These are phyloP conservation scores for Troglohyphantes excavatus DNA, from an alignment of 2,888 invertebrate genomes.

Conservation along the genomic window DNA sequence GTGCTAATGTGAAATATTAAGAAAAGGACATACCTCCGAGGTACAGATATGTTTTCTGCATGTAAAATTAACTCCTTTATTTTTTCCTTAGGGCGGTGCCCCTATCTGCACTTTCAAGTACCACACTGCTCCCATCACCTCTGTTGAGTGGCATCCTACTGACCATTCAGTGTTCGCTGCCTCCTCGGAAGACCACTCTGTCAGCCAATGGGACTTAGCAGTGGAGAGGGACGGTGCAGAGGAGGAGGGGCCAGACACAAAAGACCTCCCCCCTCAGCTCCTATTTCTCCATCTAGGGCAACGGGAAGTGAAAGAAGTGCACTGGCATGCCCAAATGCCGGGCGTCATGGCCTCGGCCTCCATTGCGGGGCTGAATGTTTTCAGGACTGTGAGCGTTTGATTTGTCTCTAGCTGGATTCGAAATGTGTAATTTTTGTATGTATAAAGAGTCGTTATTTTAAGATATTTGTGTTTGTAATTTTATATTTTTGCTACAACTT, in stretches of 20 bases:
- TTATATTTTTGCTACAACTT: no score
- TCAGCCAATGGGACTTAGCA: constrained; percentile 97
- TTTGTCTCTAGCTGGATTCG: no score
- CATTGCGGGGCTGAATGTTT: constrained; percentile 96
- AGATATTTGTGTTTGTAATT: no score
- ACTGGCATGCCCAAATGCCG: constrained; percentile 98
- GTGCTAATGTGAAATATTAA: no score
- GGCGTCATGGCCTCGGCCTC: constrained; percentile 97
- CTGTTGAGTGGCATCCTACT: constrained; percentile 97
- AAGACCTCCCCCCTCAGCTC: constrained; percentile 93
- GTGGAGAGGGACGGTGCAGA: constrained; percentile 90
- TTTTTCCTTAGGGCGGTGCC: constrained; percentile 84
- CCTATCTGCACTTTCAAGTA: constrained; percentile 97
- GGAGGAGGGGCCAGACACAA: constrained; percentile 81
- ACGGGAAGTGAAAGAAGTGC: constrained; percentile 97
- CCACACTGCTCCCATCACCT: constrained; percentile 95
- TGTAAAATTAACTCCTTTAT: neutral
- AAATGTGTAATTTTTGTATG: neutral
- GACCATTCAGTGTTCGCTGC: constrained; percentile 97
- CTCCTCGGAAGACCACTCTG: constrained; percentile 96
- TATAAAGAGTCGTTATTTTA: no score
- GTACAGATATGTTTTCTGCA: no score
- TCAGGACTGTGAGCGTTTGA: constrained; percentile 97
- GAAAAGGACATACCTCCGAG: no score
- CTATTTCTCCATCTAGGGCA: constrained; percentile 99